Evolutionary conservation across 2,113 vertebrate genomes (phyloP).

Genomic region (Gasterosteus nipponicus): DNA sequence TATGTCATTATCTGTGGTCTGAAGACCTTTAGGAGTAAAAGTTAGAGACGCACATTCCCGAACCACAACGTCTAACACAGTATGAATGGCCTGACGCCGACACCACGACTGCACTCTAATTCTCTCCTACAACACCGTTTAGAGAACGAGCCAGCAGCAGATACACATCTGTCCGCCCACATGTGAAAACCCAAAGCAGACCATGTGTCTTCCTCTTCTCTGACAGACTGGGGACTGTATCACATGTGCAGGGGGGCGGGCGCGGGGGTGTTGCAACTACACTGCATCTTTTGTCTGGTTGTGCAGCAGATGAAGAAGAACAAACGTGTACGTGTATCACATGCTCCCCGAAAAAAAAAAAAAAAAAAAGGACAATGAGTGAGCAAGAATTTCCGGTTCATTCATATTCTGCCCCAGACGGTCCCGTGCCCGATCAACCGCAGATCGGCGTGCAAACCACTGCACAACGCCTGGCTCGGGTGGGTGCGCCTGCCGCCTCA

Average conservation of each 20-base stretch:
- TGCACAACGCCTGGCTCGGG: conserved; percentile 51
- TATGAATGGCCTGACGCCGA: conserved; percentile 28
- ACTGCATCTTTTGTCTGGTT: conserved; percentile 79
- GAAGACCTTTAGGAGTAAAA: conserved; percentile 6
- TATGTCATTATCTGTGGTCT: background rate
- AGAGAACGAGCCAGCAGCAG: background rate
- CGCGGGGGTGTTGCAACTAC: conserved; percentile 53
- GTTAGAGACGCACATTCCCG: background rate
- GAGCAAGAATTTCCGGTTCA: conserved; percentile 23
- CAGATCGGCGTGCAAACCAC: conserved; percentile 48
- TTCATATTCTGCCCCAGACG: conserved; percentile 54
- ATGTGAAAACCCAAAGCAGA: conserved; percentile 30
- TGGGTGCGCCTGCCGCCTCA: conserved; percentile 73
- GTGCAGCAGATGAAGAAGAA: conserved; percentile 22
- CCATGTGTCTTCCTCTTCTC: conserved; percentile 25
- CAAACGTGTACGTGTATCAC: background rate
- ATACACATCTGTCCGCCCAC: background rate
- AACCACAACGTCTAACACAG: background rate
- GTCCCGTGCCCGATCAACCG: conserved; percentile 36
- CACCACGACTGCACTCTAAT: conserved; percentile 7
- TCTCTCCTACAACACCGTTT: background rate
- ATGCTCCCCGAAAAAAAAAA: background rate
- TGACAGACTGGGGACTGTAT: conserved; percentile 25
- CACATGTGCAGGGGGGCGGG: conserved; percentile 30
- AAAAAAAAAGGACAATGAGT: conserved; percentile 2